phyloP scores from a whole-genome alignment of 64 coral and sea anemone genomes.

The Anthopleura sola region DNA sequence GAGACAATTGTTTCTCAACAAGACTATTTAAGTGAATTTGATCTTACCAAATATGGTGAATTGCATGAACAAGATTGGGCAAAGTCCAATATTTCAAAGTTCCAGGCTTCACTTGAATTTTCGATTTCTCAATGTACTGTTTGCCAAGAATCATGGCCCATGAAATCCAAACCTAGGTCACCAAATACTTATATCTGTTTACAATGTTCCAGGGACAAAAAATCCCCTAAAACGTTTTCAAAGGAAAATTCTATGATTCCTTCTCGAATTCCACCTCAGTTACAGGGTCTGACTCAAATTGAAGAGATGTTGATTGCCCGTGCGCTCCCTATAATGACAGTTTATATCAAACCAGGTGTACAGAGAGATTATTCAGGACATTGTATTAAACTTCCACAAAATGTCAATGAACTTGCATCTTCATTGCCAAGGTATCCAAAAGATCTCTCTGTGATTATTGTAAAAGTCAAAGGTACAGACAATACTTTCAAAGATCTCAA shows the following conservation, averaged over 20 bases:
- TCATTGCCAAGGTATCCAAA: slow-evolving; percentile 40
- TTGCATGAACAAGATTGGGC: slow-evolving; percentile 34
- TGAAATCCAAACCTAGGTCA: slow-evolving; percentile 25
- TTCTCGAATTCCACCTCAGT: not conserved
- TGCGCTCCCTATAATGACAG: slow-evolving; percentile 44
- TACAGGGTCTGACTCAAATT: slow-evolving; percentile 23
- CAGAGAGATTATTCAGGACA: slow-evolving; percentile 26
- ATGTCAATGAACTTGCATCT: slow-evolving; percentile 25
- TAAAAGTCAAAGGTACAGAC: slow-evolving; percentile 38
- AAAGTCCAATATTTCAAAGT: slow-evolving; percentile 42
- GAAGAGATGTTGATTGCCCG: slow-evolving; percentile 29
- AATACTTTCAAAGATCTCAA: slow-evolving; percentile 38
- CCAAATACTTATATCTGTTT: slow-evolving; percentile 8
- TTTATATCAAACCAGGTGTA: slow-evolving; percentile 35
- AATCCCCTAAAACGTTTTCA: slow-evolving; percentile 32
- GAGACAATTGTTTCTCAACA: slow-evolving; percentile 8
- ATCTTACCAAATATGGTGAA: slow-evolving; percentile 27
- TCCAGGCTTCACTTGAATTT: slow-evolving; percentile 9
- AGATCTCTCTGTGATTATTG: slow-evolving; percentile 16
- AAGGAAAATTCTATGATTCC: slow-evolving; percentile 33
- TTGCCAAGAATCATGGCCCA: slow-evolving; percentile 12
- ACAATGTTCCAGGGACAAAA: slow-evolving; percentile 12
- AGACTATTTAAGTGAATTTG: slow-evolving; percentile 41
- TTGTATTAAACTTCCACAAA: slow-evolving; percentile 29
- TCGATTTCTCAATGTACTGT: slow-evolving; percentile 18